Percentiles rank a stretch among this genome's conserved stretches.
phyloP scores from a whole-genome alignment of 1,140 invertebrate genomes.

The Drosophila tsacasi region DNA sequence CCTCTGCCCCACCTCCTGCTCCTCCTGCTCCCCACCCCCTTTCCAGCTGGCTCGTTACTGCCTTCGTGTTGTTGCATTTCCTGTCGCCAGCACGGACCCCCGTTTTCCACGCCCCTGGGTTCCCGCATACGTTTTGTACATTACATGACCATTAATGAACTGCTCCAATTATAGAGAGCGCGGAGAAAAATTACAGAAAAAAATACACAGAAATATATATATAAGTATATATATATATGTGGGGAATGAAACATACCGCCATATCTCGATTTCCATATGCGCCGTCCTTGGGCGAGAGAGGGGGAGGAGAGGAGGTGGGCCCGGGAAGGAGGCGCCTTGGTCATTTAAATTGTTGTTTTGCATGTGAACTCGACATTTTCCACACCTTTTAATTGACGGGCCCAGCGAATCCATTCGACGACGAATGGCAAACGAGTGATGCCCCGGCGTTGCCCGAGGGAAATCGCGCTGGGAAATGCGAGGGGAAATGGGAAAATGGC shows the following conservation, averaged over 20 bases:
- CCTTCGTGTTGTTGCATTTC: conserved; percentile 65
- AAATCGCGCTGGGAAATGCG: conserved; percentile 21
- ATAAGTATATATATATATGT: background rate
- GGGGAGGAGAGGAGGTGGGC: no score
- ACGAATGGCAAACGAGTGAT: conserved; percentile 32
- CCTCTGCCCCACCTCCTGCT: background rate
- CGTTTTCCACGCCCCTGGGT: conserved; percentile 11
- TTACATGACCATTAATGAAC: conserved; percentile 72
- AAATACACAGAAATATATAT: background rate
- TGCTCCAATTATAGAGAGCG: conserved; percentile 67
- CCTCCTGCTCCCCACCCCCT: background rate
- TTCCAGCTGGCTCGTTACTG: conserved; percentile 44
- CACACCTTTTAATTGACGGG: conserved; percentile 76
- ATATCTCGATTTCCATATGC: conserved; percentile 47
- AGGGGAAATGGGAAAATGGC: conserved; percentile 44
- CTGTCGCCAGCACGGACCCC: conserved; percentile 46
- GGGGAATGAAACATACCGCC: conserved; percentile 33
- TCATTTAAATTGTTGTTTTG: conserved; percentile 74
- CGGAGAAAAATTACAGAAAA: conserved; percentile 34
- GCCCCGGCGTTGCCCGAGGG: background rate
- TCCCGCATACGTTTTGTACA: conserved; percentile 57
- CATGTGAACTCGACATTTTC: conserved; percentile 74
- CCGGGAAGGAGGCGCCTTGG: conserved; percentile 31
- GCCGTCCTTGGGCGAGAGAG: conserved; percentile 31
- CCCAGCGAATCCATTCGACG: conserved; percentile 37